Conservation (phyloP, 1,140 invertebrate genomes). For the Zelostemma sp. region DNA sequence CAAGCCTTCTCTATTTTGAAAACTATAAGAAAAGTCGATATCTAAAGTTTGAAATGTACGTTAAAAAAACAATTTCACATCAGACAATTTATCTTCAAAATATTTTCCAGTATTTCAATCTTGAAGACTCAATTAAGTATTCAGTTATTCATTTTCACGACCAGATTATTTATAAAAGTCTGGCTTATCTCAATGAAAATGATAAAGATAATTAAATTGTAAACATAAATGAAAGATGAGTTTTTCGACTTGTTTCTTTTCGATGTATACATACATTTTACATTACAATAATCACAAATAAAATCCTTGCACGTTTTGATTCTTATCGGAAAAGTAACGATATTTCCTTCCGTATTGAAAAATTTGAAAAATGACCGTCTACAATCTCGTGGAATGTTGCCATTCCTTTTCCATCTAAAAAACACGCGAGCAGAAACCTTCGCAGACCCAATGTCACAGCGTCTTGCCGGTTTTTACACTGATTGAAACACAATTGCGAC, state of each 20-base stretch:
- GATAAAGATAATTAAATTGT: not conserved
- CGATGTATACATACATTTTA: no score
- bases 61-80: no score
- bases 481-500: constrained; percentile 7
- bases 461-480: constrained; percentile 9
- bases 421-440: constrained; percentile 4
- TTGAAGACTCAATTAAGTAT: not conserved
- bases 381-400: no score
- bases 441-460: constrained; percentile 12
- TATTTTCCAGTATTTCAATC: no score
- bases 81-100: no score
- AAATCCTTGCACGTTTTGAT: not conserved
- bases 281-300: no score
- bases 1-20: no score
- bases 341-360: not conserved
- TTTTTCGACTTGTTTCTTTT: no score
- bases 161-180: not conserved
- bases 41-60: no score
- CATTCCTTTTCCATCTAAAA: not conserved
- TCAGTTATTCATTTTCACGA: not conserved
- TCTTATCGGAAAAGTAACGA: not conserved
- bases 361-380: not conserved
- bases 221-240: not conserved
- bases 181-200: not conserved
- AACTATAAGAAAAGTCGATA: no score